Evolutionary conservation across 2,113 vertebrate genomes (phyloP).

Genomic region (Calyptommatus sinebrachiatus): DNA sequence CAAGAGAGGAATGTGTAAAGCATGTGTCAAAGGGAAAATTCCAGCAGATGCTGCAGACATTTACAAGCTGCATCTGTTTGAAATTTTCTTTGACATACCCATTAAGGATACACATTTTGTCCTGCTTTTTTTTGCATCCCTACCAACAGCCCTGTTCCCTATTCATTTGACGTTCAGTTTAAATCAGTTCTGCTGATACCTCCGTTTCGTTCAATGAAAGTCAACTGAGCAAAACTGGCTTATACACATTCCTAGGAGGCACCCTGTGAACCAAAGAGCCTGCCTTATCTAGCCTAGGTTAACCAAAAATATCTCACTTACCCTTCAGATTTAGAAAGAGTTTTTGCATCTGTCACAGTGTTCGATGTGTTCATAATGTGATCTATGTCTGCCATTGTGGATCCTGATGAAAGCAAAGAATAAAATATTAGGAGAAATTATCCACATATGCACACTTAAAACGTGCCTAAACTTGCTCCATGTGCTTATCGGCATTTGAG

Average conservation of each 20-base stretch:
- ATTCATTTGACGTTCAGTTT: too few species aligned
- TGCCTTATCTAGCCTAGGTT: background rate
- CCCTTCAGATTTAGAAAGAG: slow-evolving; percentile 52
- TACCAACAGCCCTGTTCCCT: too few species aligned
- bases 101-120: too few species aligned
- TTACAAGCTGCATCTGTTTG: too few species aligned
- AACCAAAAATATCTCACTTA: slow-evolving; percentile 44
- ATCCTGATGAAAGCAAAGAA: slow-evolving; percentile 40
- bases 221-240: background rate
- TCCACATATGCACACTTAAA: background rate
- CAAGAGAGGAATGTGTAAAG: too few species aligned
- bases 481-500: background rate
- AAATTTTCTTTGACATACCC: too few species aligned
- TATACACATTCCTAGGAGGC: background rate
- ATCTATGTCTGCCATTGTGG: slow-evolving; percentile 53
- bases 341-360: slow-evolving; percentile 59
- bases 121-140: too few species aligned
- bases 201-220: background rate
- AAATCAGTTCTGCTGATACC: too few species aligned
- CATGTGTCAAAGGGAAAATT: too few species aligned
- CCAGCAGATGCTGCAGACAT: too few species aligned
- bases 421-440: background rate
- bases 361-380: slow-evolving; percentile 33
- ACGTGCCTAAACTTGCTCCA: background rate
- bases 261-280: background rate